Evolutionary conservation across 2,888 invertebrate species (phyloP).

Genomic region (Mellilla xanthometata): DNA sequence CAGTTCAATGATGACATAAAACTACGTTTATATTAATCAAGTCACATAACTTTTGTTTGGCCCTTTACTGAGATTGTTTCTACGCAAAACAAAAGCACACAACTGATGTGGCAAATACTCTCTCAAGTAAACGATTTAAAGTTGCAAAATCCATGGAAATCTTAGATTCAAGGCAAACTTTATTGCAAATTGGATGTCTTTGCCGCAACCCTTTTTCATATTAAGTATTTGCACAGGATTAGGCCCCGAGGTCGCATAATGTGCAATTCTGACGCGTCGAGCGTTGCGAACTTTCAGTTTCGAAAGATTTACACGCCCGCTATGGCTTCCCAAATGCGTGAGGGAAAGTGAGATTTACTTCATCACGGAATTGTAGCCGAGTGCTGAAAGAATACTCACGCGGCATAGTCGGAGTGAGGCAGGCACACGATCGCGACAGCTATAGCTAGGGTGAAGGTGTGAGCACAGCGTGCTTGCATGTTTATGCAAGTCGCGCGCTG

Average conservation of each 20-base stretch:
- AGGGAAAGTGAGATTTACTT: slow-evolving; percentile 6
- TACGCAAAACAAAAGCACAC: too few species aligned
- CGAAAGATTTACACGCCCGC: slow-evolving; percentile 48
- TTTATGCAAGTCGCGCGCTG: slow-evolving; percentile 52
- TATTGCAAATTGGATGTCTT: not conserved
- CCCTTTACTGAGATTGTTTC: too few species aligned
- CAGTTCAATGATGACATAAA: too few species aligned
- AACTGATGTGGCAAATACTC: too few species aligned
- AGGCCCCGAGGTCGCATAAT: slow-evolving; percentile 35
- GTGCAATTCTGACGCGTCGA: slow-evolving; percentile 42
- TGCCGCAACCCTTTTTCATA: slow-evolving; percentile 24
- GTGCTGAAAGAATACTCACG: slow-evolving; percentile 59
- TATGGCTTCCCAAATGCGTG: slow-evolving; percentile 52
- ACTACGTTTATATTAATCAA: too few species aligned
- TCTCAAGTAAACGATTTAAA: too few species aligned
- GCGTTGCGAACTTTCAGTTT: slow-evolving; percentile 43
- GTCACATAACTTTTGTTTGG: too few species aligned
- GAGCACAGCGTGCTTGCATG: slow-evolving; percentile 67
- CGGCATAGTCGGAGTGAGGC: slow-evolving; percentile 63
- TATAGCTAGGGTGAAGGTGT: slow-evolving; percentile 65
- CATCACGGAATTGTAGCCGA: slow-evolving; percentile 10
- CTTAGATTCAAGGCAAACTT: too few species aligned
- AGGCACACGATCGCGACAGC: slow-evolving; percentile 65
- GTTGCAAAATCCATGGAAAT: too few species aligned
- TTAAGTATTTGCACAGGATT: slow-evolving; percentile 36